Base-by-base conservation (phyloP, 2,797 vertebrate species). In the Smutsia gigantea region DNA sequence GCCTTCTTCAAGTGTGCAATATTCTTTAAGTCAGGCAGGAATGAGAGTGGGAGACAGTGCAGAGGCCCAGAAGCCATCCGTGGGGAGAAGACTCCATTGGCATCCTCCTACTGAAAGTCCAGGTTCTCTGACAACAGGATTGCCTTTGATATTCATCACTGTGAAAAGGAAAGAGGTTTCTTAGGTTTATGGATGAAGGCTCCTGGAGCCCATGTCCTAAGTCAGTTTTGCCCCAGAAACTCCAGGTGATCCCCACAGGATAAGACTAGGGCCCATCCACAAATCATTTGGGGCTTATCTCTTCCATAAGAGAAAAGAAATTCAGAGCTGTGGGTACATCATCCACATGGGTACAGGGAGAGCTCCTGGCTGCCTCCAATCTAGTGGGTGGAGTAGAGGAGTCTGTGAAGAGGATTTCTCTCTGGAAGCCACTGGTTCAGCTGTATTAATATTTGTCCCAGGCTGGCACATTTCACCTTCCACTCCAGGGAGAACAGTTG, bases 1-100 rank as follows among this genome's bases (percentile, higher is more conserved):
- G 18, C 6, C 7, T 8, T 3, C 14, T 31, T 49, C 1, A 10
- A 4, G 34, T 7, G 3, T 2, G 3, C 23, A 29, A 1, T 7
- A 7, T 12, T 51, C 61, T 25, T 2, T 21, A 27, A 13, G 29
- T n/a, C 68, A 72, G 64, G 31, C 57, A 1, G 63, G 27, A 79
- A 34, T 4, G 4, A 57, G 11, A 57, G 5, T 3, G 5, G n/a
- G 17, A n/a, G 39, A 27, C 4, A 34, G 8, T 1, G 4, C 9
- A 25, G 78, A 85, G 39, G 71, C 91, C 55, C 6, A 18, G 64
- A 78, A 69, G 23, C 14, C 25, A 31, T 2, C 25, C 18, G 1
- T 1, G 0, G 18, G 2, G 1, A 61, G 1, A 23, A 37, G 49
- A 84, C 66, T 61, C 71, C 2, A 0, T 46, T 72, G 37, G 17